Evolutionary conservation across 2,797 vertebrate species (phyloP), one percentile per base, ranked within the genome.

Genomic region (Hyperoplus immaculatus): DNA sequence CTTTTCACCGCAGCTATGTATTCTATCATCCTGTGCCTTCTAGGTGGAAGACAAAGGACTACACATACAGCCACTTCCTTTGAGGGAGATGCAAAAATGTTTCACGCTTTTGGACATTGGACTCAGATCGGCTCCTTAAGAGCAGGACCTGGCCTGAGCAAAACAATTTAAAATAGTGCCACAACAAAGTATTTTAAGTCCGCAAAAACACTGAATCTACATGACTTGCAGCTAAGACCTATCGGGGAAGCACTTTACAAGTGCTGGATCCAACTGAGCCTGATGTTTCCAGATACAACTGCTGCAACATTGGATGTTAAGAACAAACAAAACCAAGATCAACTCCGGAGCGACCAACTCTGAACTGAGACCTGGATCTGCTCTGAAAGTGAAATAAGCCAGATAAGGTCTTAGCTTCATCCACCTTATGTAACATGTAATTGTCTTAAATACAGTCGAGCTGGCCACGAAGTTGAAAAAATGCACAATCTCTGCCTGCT

Each of bases 21-120:
- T 81, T 89, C 29, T 29, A 29, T 29, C 86, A 93, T 89, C 87
- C 85, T 88, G 93, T 94, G 93, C 93, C 95, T 94, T 95, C 80
- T 70, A 46, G 81, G 66, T 88, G 87, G 86, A 91, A 81, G 72
- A 83, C 72, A 78, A 89, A 56, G 69, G 75, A 74, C 77, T 53
- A 68, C 65, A 82, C 71, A 85, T 18, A 56, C 51, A 29, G 9
- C 60, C 84, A 62, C 42, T 51, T 61, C 74, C 65, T 77, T 21
- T 3, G 65, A 50, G 10, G 46, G 63, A 81, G 42, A 69, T 66
- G 42, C 51, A 56, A 72, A 57, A 60, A 69, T 42, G 55, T 57
- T 55, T 72, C 36, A 46, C 63, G 68, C 4, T 54, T 45, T 62
- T 70, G 46, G 7, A 80, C 13, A 8, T n/a, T 45, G 12, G 41